Conservation (phyloP, 2,797 vertebrate genomes). For the Danionella dracula region DNA sequence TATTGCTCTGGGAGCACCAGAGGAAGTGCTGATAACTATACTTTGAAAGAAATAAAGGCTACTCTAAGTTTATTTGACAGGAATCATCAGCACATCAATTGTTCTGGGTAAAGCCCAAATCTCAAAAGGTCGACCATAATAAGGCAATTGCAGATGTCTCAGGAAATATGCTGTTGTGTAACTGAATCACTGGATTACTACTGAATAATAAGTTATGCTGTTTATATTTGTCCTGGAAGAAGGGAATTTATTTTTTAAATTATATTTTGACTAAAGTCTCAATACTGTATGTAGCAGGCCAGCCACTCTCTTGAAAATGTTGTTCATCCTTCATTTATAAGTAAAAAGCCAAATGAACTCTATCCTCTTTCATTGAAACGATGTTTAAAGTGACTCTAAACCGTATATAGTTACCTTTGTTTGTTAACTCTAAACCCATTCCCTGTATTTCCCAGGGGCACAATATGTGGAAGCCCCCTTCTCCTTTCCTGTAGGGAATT, state of each 20-base stretch:
- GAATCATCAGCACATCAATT: slow-evolving; percentile 61
- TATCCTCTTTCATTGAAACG: not conserved
- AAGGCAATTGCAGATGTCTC: slow-evolving; percentile 60
- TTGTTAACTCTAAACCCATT: slow-evolving; percentile 38
- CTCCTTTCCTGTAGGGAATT: slow-evolving; percentile 50
- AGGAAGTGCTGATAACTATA: slow-evolving; percentile 55
- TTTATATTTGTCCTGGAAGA: not conserved
- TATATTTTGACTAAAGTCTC: not conserved
- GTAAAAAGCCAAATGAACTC: not conserved
- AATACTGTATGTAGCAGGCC: not conserved
- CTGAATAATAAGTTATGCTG: not conserved
- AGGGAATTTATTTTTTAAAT: not conserved
- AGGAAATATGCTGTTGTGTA: slow-evolving; percentile 57
- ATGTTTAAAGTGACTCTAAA: slow-evolving; percentile 28
- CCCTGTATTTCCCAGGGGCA: slow-evolving; percentile 45
- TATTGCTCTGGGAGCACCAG: slow-evolving; percentile 32
- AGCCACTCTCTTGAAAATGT: not conserved
- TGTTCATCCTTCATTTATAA: not conserved
- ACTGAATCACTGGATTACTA: slow-evolving; percentile 49
- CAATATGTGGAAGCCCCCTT: slow-evolving; percentile 67
- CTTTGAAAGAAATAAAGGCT: slow-evolving; percentile 59
- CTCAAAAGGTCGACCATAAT: slow-evolving; percentile 58
- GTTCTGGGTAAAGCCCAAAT: slow-evolving; percentile 57
- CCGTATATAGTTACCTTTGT: slow-evolving; percentile 54
- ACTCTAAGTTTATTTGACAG: slow-evolving; percentile 67